phyloP scores from a whole-genome alignment of 2,888 invertebrate genomes.

The Eilema sororculum region DNA sequence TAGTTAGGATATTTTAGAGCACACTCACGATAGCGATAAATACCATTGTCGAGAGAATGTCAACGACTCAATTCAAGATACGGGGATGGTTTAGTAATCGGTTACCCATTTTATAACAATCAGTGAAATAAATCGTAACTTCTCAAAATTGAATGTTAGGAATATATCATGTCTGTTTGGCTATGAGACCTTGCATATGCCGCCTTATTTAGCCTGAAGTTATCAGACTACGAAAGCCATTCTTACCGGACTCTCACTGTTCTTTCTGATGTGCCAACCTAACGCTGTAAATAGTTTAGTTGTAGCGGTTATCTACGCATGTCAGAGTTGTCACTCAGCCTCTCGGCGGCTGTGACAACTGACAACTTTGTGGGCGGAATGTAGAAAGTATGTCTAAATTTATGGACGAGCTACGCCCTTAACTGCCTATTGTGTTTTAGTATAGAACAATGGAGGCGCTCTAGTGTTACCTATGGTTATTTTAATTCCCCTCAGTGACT shows the following conservation, averaged over 20 bases:
- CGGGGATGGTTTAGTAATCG: not conserved
- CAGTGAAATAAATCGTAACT: not conserved
- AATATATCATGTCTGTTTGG: not conserved
- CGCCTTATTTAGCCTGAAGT: constrained; percentile 14
- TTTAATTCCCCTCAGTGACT: constrained; percentile 44
- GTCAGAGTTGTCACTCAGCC: constrained; percentile 42
- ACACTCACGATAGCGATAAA: not conserved
- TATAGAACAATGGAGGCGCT: constrained; percentile 47
- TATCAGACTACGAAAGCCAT: not conserved
- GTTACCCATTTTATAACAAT: not conserved
- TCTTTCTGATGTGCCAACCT: not conserved
- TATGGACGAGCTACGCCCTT: constrained; percentile 53
- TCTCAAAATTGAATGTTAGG: not conserved
- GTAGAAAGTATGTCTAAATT: constrained; percentile 62
- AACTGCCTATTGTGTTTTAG: constrained; percentile 50
- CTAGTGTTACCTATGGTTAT: constrained; percentile 44
- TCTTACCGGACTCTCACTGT: no score
- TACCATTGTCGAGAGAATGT: not conserved
- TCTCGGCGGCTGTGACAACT: constrained; percentile 50
- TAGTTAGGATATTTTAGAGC: not conserved
- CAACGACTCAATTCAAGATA: not conserved
- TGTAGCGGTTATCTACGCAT: constrained; percentile 28
- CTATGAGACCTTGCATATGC: constrained; percentile 7
- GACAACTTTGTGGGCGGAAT: constrained; percentile 55
- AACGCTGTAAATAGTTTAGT: constrained; percentile 25